These are phyloP conservation scores for Lasioglossum leucozonium DNA, from an alignment of 2,888 invertebrate species.

Conservation along the genomic window DNA sequence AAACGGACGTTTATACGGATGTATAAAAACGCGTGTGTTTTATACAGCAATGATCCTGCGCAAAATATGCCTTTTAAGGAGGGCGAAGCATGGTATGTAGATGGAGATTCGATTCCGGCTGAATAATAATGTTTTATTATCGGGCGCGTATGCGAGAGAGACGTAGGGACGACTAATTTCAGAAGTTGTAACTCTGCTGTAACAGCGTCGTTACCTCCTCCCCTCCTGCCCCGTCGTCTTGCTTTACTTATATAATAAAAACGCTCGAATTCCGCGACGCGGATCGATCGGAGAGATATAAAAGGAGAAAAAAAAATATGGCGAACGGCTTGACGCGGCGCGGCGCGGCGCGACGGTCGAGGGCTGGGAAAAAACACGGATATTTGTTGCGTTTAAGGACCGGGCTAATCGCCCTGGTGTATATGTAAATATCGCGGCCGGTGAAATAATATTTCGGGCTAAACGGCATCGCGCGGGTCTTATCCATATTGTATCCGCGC, in stretches of 20 bases:
- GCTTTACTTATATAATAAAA: neutral
- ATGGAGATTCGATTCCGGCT: neutral
- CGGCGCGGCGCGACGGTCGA: neutral
- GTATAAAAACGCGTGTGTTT: neutral
- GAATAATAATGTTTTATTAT: slow-evolving; percentile 11
- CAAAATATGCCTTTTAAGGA: neutral
- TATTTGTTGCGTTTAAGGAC: slow-evolving; percentile 29
- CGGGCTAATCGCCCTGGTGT: slow-evolving; percentile 29
- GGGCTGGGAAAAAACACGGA: neutral
- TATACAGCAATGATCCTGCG: neutral
- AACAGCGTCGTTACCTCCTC: neutral
- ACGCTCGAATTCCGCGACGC: neutral
- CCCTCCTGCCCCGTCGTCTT: neutral
- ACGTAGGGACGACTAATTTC: neutral
- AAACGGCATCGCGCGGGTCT: slow-evolving; percentile 30
- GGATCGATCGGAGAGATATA: neutral
- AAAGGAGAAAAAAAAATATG: neutral
- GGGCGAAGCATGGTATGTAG: neutral
- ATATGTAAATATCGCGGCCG: slow-evolving; percentile 46
- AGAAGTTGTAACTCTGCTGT: slow-evolving; percentile 7
- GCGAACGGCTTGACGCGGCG: too few relatives aligned
- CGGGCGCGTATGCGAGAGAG: neutral
- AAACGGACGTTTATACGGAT: neutral
- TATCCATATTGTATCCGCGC: slow-evolving; percentile 56
- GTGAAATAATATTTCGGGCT: slow-evolving; percentile 40